Conservation (phyloP, 1,140 invertebrate genomes). For the Magallana gigas region DNA sequence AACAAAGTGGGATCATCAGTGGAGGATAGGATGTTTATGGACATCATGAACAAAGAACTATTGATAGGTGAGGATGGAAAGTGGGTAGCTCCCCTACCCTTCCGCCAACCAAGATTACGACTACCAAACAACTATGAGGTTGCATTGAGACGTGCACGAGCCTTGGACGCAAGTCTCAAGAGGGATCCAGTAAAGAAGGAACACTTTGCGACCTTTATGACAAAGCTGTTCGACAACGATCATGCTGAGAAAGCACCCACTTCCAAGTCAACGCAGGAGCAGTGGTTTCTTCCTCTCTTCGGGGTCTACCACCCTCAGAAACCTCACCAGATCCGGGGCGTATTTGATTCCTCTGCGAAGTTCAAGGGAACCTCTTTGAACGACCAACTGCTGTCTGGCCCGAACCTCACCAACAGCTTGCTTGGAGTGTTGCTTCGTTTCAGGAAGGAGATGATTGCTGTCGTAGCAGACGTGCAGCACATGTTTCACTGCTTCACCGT, state of each 20-base stretch:
- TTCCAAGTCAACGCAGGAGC: constrained; percentile 11
- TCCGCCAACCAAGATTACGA: neutral
- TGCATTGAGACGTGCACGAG: too few relatives aligned
- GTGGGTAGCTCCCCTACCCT: constrained; percentile 51
- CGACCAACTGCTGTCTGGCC: constrained; percentile 41
- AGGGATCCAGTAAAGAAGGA: too few relatives aligned
- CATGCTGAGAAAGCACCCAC: constrained; percentile 49
- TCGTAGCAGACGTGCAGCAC: too few relatives aligned
- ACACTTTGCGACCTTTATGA: constrained; percentile 38
- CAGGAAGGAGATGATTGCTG: too few relatives aligned
- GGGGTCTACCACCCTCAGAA: constrained; percentile 47
- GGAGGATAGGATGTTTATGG: constrained; percentile 41
- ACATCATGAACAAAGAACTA: constrained; percentile 52
- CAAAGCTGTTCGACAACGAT: constrained; percentile 41
- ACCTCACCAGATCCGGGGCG: constrained; percentile 18
- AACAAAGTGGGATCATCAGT: constrained; percentile 49
- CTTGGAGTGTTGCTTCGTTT: too few relatives aligned
- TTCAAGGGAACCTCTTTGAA: neutral
- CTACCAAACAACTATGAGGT: too few relatives aligned
- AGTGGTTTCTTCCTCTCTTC: constrained; percentile 48
- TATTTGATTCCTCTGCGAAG: constrained; percentile 21
- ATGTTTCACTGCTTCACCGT: too few relatives aligned
- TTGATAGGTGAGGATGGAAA: constrained; percentile 35
- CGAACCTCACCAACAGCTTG: neutral
- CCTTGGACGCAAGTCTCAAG: too few relatives aligned